Conservation (phyloP, 1,140 invertebrate species). For the Drosophila pachea region DNA sequence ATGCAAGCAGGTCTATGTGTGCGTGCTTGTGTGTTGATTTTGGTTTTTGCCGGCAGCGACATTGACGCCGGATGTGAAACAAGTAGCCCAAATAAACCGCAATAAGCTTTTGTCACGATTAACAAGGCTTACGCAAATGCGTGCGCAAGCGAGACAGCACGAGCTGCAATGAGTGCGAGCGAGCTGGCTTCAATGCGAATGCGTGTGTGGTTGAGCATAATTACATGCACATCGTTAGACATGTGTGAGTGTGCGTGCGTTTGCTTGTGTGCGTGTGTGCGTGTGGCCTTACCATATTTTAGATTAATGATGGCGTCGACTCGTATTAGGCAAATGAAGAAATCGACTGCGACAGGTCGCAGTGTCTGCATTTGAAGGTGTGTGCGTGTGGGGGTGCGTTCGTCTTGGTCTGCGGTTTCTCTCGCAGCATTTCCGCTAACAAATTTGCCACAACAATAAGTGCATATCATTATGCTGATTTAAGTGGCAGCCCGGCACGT, state of each 20-base stretch:
- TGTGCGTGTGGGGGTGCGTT: slow-evolving; percentile 6
- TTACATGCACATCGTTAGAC: slow-evolving; percentile 61
- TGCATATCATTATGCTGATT: slow-evolving; percentile 76
- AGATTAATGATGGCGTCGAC: slow-evolving; percentile 74
- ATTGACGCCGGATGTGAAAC: slow-evolving; percentile 71
- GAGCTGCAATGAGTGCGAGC: slow-evolving; percentile 21
- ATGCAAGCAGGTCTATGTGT: slow-evolving; percentile 14
- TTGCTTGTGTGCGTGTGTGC: slow-evolving; percentile 43
- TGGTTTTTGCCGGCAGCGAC: slow-evolving; percentile 57
- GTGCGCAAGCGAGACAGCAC: slow-evolving; percentile 13
- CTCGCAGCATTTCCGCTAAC: slow-evolving; percentile 69
- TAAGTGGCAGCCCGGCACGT: slow-evolving; percentile 61
- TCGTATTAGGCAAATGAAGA: slow-evolving; percentile 76
- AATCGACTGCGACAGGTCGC: slow-evolving; percentile 67
- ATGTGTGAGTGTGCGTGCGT: slow-evolving; percentile 8
- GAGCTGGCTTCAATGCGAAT: slow-evolving; percentile 24
- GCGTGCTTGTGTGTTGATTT: slow-evolving; percentile 60
- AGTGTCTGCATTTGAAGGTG: slow-evolving; percentile 3
- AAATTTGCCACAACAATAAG: slow-evolving; percentile 77
- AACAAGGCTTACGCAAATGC: slow-evolving; percentile 71
- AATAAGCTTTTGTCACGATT: slow-evolving; percentile 76
- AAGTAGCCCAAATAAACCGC: slow-evolving; percentile 76
- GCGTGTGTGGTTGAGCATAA: slow-evolving; percentile 60
- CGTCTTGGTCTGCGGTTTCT: slow-evolving; percentile 54
- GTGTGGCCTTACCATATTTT: slow-evolving; percentile 70